phyloP scores from a whole-genome alignment of 1,140 invertebrate species.

The Agrilus planipennis region DNA sequence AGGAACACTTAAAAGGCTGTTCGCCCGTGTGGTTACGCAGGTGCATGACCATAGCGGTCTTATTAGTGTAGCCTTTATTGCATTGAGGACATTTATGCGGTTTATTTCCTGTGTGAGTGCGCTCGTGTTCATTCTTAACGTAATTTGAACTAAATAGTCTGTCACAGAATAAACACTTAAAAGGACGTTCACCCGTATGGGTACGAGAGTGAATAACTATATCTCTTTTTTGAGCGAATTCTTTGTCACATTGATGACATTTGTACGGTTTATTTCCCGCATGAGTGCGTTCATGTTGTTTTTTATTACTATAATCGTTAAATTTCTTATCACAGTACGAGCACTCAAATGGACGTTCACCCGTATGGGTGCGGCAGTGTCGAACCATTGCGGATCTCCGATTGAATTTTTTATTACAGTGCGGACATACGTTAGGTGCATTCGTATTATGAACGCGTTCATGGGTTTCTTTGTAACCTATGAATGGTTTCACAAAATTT shows the following conservation, averaged over 20 bases:
- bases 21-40: conserved; percentile 33
- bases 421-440: no score
- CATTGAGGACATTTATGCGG: conserved; percentile 31
- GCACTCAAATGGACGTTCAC: neutral
- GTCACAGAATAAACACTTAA: conserved; percentile 2
- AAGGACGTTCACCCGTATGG: conserved; percentile 2
- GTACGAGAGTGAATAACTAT: neutral
- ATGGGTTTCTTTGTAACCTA: no score
- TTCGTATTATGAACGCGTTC: no score
- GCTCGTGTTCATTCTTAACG: conserved; percentile 10
- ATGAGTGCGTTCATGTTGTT: neutral
- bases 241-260: neutral
- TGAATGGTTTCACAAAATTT: no score
- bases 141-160: neutral
- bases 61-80: conserved; percentile 21
- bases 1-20: conserved; percentile 35
- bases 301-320: neutral
- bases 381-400: no score
- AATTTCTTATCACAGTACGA: neutral
- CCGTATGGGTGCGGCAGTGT: no score
- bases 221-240: no score
- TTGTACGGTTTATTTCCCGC: neutral
- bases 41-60: conserved; percentile 23
- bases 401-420: no score
- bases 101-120: conserved; percentile 36